phyloP scores from a whole-genome alignment of 2,113 vertebrate species.

The Callithrix jacchus region DNA sequence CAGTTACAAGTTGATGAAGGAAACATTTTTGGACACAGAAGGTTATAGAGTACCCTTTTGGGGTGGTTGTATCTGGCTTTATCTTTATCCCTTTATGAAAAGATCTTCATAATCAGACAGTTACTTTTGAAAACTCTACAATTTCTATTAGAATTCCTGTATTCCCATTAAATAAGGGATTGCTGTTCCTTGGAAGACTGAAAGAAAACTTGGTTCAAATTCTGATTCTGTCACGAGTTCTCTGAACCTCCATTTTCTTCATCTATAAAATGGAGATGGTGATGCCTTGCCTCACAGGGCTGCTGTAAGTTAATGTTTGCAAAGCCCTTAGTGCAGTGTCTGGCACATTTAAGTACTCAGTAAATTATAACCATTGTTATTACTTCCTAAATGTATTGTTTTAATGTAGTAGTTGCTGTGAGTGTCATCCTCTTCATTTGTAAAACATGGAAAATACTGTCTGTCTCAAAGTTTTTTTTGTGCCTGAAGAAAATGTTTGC shows the following conservation, averaged over 20 bases:
- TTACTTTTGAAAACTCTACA: slow-evolving; percentile 7
- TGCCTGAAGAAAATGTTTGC: not conserved
- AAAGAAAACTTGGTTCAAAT: slow-evolving; percentile 2
- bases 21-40: not conserved
- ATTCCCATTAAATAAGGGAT: not conserved
- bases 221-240: not conserved
- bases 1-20: not conserved
- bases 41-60: not conserved
- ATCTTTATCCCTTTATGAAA: not conserved
- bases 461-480: not conserved
- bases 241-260: not conserved
- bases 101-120: not conserved
- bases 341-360: not conserved
- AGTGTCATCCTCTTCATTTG: not conserved
- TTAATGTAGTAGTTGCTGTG: not conserved
- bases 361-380: slow-evolving; percentile 4
- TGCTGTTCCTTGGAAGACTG: not conserved
- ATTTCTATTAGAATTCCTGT: not conserved
- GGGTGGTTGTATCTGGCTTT: not conserved
- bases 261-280: not conserved
- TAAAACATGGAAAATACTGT: not conserved
- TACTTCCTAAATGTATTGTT: not conserved
- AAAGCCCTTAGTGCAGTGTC: not conserved
- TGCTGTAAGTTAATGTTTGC: not conserved
- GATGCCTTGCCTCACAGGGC: not conserved